A percentile compares a stretch with the other conserved stretches of the same genome.
phyloP scores from a whole-genome alignment of 2,888 invertebrate species.

The Apantesis nais region DNA sequence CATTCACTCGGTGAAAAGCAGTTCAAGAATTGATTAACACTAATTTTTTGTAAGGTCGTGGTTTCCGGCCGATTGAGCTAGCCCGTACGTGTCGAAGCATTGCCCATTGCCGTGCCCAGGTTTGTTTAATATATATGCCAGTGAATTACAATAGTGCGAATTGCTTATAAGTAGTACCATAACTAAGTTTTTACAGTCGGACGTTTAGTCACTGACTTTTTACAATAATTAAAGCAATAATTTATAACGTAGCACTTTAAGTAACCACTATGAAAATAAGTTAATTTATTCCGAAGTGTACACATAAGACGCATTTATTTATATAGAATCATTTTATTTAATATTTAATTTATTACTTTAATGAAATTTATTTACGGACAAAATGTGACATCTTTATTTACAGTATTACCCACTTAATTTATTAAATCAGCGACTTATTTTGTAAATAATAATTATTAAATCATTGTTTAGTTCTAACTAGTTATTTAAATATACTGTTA shows the following conservation, averaged over 20 bases:
- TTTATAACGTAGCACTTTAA: neutral
- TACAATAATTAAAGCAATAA: neutral
- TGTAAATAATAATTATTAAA: constrained; percentile 24
- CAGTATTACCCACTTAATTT: constrained; percentile 49
- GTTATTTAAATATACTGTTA: neutral
- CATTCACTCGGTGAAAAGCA: too few relatives aligned
- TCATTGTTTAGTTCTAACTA: neutral
- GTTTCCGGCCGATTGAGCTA: too few relatives aligned
- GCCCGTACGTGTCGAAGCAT: too few relatives aligned
- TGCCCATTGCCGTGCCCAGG: too few relatives aligned
- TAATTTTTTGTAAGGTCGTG: too few relatives aligned
- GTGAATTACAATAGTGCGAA: too few relatives aligned
- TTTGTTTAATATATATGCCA: too few relatives aligned
- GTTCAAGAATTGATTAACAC: too few relatives aligned
- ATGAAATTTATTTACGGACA: constrained; percentile 11
- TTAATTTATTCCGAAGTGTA: constrained; percentile 4
- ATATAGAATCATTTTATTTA: neutral
- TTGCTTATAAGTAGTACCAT: too few relatives aligned
- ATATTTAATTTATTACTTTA: neutral
- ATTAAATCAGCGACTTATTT: constrained; percentile 26
- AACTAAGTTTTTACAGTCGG: too few relatives aligned
- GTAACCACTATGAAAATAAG: neutral
- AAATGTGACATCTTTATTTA: constrained; percentile 41
- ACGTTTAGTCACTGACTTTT: neutral
- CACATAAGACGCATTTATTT: constrained; percentile 11